Conservation (phyloP, 1,140 invertebrate genomes). For the Brachionus angularis region DNA sequence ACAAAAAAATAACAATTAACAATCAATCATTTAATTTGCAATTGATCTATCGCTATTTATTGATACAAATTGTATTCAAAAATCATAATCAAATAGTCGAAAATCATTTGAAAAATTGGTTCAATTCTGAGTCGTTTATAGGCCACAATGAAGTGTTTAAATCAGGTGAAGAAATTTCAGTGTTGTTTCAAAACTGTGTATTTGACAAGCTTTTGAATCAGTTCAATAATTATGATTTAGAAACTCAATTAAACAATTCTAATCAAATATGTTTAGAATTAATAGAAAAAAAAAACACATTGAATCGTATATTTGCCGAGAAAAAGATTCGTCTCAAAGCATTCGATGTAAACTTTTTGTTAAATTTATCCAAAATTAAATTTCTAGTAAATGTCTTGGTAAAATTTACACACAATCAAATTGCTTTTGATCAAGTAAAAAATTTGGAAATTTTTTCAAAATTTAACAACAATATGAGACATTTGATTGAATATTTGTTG, state of each 20-base stretch:
- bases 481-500: no score
- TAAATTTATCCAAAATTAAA: constrained; percentile 10
- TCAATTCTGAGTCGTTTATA: neutral
- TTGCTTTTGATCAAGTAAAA: neutral
- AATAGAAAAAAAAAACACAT: neutral
- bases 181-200: constrained; percentile 5
- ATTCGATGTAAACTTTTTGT: neutral
- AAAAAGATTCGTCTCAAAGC: neutral
- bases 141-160: constrained; percentile 7
- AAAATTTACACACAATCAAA: neutral
- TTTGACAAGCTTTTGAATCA: neutral
- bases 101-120: neutral
- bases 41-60: neutral
- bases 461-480: constrained; percentile 10
- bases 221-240: neutral
- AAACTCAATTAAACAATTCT: neutral
- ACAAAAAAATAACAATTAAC: constrained; percentile 7
- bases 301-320: neutral
- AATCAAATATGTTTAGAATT: neutral
- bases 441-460: neutral
- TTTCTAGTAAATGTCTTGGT: neutral
- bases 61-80: constrained; percentile 31
- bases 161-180: neutral
- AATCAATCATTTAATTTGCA: neutral
- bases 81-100: neutral